phyloP scores from a whole-genome alignment of 2,797 vertebrate species.

The Sebastes oblongus region DNA sequence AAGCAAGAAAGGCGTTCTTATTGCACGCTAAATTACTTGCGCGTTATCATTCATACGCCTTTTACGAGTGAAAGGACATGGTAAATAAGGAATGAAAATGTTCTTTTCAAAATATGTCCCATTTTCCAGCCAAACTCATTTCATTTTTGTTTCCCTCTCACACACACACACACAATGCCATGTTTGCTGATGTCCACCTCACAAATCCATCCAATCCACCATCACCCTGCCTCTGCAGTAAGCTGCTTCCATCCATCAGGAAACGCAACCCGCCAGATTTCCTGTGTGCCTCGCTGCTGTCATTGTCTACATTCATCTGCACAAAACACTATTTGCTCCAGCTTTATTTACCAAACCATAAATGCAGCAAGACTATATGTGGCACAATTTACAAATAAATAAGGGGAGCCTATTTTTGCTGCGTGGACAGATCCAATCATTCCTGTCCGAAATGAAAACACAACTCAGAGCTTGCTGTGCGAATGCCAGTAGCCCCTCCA shows the following conservation, averaged over 20 bases:
- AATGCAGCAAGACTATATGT: conserved; percentile 9
- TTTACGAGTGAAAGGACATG: too few species aligned
- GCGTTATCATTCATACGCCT: too few species aligned
- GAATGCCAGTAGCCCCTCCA: conserved; percentile 14
- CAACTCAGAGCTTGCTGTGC: conserved; percentile 17
- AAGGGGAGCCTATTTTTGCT: conserved; percentile 21
- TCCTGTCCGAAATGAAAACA: conserved; percentile 18
- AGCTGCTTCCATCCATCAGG: conserved; percentile 49
- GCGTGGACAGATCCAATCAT: conserved; percentile 36
- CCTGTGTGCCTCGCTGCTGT: conserved; percentile 6
- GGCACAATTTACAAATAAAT: conserved; percentile 44
- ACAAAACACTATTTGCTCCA: conserved; percentile 19
- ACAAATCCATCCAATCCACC: conserved; percentile 26
- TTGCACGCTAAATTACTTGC: rapidly evolving
- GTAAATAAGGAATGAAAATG: conserved; percentile 1
- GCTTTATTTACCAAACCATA: conserved; percentile 53
- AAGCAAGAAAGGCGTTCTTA: too few species aligned
- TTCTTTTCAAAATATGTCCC: not conserved
- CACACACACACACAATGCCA: not conserved
- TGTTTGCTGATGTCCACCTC: conserved; percentile 11
- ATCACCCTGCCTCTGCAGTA: conserved; percentile 18
- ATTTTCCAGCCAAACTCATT: conserved; percentile 14
- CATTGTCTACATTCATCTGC: conserved; percentile 53
- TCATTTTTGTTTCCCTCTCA: not conserved
- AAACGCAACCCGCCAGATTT: conserved; percentile 6